Percentiles rank a stretch among this genome's conserved stretches.
phyloP scores from a whole-genome alignment of 1,140 invertebrate species.

The Sycophaga agraensis region DNA sequence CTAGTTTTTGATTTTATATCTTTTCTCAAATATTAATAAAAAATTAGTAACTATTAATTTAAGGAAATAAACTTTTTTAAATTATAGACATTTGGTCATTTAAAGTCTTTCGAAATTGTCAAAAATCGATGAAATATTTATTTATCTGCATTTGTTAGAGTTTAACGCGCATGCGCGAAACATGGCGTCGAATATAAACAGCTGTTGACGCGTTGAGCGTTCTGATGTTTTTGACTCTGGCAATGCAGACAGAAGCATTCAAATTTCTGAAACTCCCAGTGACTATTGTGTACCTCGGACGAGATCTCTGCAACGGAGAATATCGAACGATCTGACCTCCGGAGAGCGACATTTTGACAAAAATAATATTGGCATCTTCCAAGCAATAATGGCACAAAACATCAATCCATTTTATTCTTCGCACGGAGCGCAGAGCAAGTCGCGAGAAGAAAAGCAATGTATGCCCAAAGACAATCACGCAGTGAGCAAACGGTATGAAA shows the following conservation, averaged over 20 bases:
- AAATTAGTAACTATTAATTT: no score
- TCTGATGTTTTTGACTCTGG: conserved; percentile 41
- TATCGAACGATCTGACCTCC: conserved; percentile 23
- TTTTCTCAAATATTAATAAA: neutral
- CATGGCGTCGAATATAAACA: conserved; percentile 34
- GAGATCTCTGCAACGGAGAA: conserved; percentile 13
- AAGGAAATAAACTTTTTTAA: no score
- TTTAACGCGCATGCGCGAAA: neutral
- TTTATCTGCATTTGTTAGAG: neutral
- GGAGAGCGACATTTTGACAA: conserved; percentile 8
- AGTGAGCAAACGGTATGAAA: conserved; percentile 77
- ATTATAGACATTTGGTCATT: no score
- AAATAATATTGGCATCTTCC: conserved; percentile 4
- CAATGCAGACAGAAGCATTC: conserved; percentile 39
- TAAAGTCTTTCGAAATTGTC: neutral
- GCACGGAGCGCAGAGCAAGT: conserved; percentile 68
- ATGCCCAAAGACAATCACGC: conserved; percentile 80
- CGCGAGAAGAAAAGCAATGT: conserved; percentile 70
- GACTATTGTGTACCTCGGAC: conserved; percentile 41
- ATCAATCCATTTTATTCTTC: conserved; percentile 75
- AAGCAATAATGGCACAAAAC: conserved; percentile 73
- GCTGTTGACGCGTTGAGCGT: conserved; percentile 39
- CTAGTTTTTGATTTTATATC: neutral
- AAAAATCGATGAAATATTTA: neutral
- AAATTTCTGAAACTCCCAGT: conserved; percentile 43